These are phyloP conservation scores for Philypnodon macrostomus DNA, from an alignment of 2,797 vertebrate genomes.

Conservation along the genomic window DNA sequence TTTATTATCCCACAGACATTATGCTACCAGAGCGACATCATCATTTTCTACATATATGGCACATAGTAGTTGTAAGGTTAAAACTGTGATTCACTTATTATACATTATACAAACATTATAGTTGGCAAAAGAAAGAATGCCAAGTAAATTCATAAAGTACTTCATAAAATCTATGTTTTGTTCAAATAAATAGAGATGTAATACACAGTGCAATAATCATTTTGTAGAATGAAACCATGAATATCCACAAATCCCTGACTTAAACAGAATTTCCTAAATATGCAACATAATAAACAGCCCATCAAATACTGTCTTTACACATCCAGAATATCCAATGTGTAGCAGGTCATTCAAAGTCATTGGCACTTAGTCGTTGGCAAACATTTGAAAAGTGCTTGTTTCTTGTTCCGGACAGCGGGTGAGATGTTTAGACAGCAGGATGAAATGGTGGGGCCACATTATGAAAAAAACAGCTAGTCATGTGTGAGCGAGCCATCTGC, in stretches of 20 bases:
- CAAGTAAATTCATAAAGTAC: not conserved
- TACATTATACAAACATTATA: no score
- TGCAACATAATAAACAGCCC: not conserved
- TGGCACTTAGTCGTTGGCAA: constrained; percentile 8
- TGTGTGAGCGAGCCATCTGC: constrained; percentile 59
- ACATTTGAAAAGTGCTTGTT: constrained; percentile 3
- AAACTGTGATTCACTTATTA: no score
- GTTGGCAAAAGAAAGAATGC: no score
- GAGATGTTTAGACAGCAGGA: constrained; percentile 42
- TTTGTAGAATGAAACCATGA: not conserved
- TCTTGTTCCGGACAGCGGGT: constrained; percentile 18
- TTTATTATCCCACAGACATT: no score
- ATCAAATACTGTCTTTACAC: not conserved
- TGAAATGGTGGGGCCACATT: constrained; percentile 18
- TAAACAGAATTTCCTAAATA: not conserved
- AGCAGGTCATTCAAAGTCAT: constrained; percentile 13
- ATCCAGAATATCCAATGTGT: constrained; percentile 14
- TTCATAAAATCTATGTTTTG: not conserved
- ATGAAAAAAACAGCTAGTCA: constrained; percentile 45
- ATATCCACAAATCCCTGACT: not conserved
- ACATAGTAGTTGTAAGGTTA: no score
- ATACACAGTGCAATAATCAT: not conserved
- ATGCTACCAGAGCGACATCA: no score
- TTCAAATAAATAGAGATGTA: not conserved
- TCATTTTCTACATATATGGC: no score